These are phyloP conservation scores for Parazoanthus swiftii DNA, from an alignment of 92 coral and sea anemone species.

Conservation along the genomic window DNA sequence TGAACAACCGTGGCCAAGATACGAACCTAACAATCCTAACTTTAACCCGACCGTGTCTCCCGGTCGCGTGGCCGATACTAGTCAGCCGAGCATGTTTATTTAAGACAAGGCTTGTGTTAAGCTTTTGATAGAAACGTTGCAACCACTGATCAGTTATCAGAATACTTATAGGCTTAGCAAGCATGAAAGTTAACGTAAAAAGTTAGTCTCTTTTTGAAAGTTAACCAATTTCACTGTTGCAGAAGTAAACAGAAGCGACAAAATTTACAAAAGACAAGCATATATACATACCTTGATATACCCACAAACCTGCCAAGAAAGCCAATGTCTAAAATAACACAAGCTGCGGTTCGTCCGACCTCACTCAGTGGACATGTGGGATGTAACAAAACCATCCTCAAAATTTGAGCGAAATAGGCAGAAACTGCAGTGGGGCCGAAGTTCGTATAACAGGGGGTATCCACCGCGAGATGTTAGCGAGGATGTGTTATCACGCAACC, in stretches of 20 bases:
- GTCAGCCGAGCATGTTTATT: conserved; percentile 29
- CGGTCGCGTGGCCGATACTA: neutral
- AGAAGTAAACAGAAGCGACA: neutral
- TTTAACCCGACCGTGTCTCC: conserved; percentile 11
- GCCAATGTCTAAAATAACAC: no score
- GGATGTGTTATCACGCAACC: neutral
- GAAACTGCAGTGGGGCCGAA: no score
- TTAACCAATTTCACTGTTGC: neutral
- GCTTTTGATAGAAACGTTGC: neutral
- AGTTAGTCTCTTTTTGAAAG: neutral
- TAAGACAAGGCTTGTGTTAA: neutral
- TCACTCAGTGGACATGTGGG: no score
- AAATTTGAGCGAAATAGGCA: no score
- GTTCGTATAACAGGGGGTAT: no score
- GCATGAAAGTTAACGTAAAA: neutral
- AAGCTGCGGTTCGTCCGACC: no score
- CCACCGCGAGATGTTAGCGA: neutral
- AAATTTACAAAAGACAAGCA: no score
- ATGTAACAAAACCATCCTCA: no score
- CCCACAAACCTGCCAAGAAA: no score
- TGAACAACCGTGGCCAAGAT: neutral
- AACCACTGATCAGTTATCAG: neutral
- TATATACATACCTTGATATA: no score
- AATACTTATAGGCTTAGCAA: neutral
- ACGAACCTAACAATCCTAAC: neutral